These are phyloP conservation scores for Spodoptera picta DNA, from an alignment of 2,888 invertebrate genomes.

Conservation along the genomic window DNA sequence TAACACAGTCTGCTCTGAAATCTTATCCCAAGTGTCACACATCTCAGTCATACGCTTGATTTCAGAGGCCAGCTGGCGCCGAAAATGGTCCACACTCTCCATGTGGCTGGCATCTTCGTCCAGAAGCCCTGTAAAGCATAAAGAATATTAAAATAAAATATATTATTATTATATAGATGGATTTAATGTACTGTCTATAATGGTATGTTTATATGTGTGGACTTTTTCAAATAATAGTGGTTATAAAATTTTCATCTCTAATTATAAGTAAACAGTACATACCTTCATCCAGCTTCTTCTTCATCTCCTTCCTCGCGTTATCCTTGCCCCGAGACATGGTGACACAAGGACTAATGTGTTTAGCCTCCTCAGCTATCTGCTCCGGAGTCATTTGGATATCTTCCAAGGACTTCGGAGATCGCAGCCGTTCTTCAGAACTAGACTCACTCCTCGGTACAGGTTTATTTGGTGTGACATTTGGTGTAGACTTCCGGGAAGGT, in stretches of 20 bases:
- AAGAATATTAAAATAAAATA: too few species aligned
- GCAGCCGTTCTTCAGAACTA: slow-evolving; percentile 74
- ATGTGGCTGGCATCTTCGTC: slow-evolving; percentile 76
- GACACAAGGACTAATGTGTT: slow-evolving; percentile 87
- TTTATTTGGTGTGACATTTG: slow-evolving; percentile 65
- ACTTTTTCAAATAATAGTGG: too few species aligned
- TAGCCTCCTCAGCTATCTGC: slow-evolving; percentile 65
- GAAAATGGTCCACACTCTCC: slow-evolving; percentile 76
- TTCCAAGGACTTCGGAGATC: slow-evolving; percentile 70
- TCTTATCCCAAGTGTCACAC: slow-evolving; percentile 88
- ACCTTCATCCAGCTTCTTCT: slow-evolving; percentile 80
- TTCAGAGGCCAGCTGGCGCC: slow-evolving; percentile 84
- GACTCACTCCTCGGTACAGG: slow-evolving; percentile 78
- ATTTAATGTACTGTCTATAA: too few species aligned
- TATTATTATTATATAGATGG: too few species aligned
- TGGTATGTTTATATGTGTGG: too few species aligned
- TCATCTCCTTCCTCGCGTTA: slow-evolving; percentile 88
- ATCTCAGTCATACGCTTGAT: slow-evolving; percentile 83
- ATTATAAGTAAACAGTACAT: slow-evolving; percentile 13
- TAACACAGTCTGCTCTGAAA: slow-evolving; percentile 73
- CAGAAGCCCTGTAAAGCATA: slow-evolving; percentile 66
- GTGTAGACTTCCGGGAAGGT: slow-evolving; percentile 51
- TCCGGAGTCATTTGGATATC: slow-evolving; percentile 68
- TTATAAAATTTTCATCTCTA: too few species aligned
- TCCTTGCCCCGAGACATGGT: slow-evolving; percentile 89